Evolutionary conservation across 1,140 invertebrate species (phyloP), one percentile per base, ranked within the genome.

Genomic region (Lepidurus packardi): DNA sequence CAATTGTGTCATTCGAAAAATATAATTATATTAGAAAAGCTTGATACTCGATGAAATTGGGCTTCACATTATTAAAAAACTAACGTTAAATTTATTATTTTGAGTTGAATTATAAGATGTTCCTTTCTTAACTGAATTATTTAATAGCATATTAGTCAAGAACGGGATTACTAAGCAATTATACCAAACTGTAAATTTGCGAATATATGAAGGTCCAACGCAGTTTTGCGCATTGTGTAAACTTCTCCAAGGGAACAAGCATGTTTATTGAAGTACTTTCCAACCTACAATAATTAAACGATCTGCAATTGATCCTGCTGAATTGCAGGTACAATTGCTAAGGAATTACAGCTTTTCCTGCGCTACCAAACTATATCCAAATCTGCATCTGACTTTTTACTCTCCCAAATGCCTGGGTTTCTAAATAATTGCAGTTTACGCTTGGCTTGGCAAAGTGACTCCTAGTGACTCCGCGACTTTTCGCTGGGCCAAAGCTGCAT

Each of bases 401-500:
- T 16, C 53, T n/a, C 53, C 43, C 43, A 47, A 76, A 47, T 13
- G 0, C 45, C 34, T 76, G 21, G 21, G 53, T 13, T 65, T 65
- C n/a, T 6, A 13, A 21, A 6, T 16, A 8, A 21, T 47, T 25
- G 16, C 43, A 43, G 5, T n/a, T 44, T 75, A 75, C 75, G 76
- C 43, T 21, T 80, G 77, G 75, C 76, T 78, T 7, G 84, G 84
- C 41, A 85, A 75, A 73, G 82, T 81, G 41, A 88, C 84, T 43
- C 92, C 93, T 84, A 95, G 87, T 83, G 90, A 90, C 80, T 92
- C 88, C 8, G 91, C 91, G 24, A 96, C 91, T 84, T 90, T 93
- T 45, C 92, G 85, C 84, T 98, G 96, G 41, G 94, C 92, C 81
- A 91, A 89, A 7, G 95, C 94, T 73, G 95, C 94, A 85, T 96